Percentiles rank a stretch among this genome's conserved stretches.
These are phyloP conservation scores for Silvanus unidentatus DNA, from an alignment of 2,888 invertebrate species.

Conservation along the genomic window DNA sequence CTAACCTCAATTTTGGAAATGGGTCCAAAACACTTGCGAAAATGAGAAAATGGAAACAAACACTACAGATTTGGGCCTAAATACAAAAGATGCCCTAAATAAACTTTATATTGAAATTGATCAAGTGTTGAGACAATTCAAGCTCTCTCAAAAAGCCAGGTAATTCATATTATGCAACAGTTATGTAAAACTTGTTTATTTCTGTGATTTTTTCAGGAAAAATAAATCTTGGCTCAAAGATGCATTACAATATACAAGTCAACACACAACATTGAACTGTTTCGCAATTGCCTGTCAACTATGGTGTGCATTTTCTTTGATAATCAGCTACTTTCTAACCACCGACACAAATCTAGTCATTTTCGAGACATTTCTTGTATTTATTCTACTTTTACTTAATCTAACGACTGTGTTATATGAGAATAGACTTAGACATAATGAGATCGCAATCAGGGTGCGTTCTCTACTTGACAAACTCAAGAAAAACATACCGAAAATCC, in stretches of 20 bases:
- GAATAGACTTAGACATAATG: conserved; percentile 58
- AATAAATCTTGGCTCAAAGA: conserved; percentile 50
- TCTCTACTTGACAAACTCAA: conserved; percentile 44
- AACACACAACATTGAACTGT: conserved; percentile 63
- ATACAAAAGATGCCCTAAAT: conserved; percentile 62
- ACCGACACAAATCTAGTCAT: conserved; percentile 36
- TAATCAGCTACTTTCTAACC: conserved; percentile 37
- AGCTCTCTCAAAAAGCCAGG: conserved; percentile 45
- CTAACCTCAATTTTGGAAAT: no score
- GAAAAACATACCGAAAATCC: conserved; percentile 48
- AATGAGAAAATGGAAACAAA: conserved; percentile 27
- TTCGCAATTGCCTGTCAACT: conserved; percentile 56
- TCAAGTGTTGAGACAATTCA: conserved; percentile 57
- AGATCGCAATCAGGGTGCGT: conserved; percentile 50
- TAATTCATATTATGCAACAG: conserved; percentile 14
- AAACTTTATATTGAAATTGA: conserved; percentile 67
- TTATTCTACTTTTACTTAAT: conserved; percentile 52
- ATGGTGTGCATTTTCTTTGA: conserved; percentile 48
- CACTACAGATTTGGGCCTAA: conserved; percentile 49
- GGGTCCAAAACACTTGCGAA: no score
- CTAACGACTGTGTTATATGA: conserved; percentile 57
- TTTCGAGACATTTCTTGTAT: conserved; percentile 51
- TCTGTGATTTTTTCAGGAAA: conserved; percentile 40
- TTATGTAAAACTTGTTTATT: background rate
- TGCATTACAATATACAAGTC: conserved; percentile 51